Percentiles rank a stretch among this genome's conserved stretches.
These are phyloP conservation scores for Palythoa heliodiscus DNA, from an alignment of 92 coral and sea anemone genomes.

Conservation along the genomic window DNA sequence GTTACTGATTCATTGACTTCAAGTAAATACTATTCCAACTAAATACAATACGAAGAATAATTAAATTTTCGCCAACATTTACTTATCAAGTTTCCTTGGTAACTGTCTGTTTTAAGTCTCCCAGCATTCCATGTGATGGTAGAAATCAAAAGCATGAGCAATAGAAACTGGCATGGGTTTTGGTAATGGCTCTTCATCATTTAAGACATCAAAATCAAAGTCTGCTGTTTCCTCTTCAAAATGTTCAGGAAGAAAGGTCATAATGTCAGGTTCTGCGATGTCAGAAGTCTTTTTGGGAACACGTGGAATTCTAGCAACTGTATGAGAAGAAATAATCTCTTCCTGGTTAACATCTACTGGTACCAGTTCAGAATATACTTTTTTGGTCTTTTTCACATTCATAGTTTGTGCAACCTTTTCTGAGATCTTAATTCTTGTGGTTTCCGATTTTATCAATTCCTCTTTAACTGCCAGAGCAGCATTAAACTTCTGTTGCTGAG, in stretches of 20 bases:
- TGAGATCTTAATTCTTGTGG: constrained; percentile 67
- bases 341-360: constrained; percentile 80
- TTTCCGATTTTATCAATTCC: constrained; percentile 88
- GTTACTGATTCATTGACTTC: too few species aligned
- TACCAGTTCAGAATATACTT: constrained; percentile 75
- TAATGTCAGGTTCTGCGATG: constrained; percentile 80
- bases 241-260: constrained; percentile 84
- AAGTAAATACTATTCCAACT: too few species aligned
- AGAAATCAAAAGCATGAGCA: constrained; percentile 85
- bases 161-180: constrained; percentile 56
- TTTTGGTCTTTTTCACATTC: constrained; percentile 77
- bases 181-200: constrained; percentile 57
- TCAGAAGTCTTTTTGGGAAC: constrained; percentile 54
- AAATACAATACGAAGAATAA: not conserved
- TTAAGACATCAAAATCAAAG: constrained; percentile 62
- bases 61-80: not conserved
- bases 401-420: constrained; percentile 89
- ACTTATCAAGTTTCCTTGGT: not conserved
- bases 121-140: constrained; percentile 89
- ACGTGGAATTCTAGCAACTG: constrained; percentile 19
- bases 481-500: constrained; percentile 75
- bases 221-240: constrained; percentile 84
- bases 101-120: constrained; percentile 38
- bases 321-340: constrained; percentile 65
- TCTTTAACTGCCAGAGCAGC: constrained; percentile 76